Percentiles rank a stretch among this genome's conserved stretches.
Evolutionary conservation across 2,113 vertebrate species (phyloP).

Genomic region (Salvelinus fontinalis): DNA sequence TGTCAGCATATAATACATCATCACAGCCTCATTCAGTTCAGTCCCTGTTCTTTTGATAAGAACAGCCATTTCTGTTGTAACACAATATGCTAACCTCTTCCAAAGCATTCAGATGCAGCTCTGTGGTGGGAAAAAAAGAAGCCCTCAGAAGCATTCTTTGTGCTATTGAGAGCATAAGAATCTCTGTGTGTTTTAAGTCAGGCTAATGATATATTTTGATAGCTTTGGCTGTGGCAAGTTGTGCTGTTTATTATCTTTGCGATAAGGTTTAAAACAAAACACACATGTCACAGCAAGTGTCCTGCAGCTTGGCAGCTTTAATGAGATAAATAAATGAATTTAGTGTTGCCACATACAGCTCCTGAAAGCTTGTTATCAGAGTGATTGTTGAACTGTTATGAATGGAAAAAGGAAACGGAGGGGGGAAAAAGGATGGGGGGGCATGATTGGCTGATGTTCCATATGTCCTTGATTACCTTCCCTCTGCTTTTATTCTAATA

Average conservation of each 20-base stretch:
- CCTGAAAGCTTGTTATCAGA: constrained; percentile 95
- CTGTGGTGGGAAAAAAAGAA: not conserved
- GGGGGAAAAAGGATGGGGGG: constrained; percentile 81
- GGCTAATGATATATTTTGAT: constrained; percentile 67
- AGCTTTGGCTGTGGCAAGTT: constrained; percentile 55
- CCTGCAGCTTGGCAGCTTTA: constrained; percentile 79
- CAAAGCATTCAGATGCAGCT: constrained; percentile 1
- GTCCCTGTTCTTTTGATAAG: not conserved
- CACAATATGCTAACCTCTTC: not conserved
- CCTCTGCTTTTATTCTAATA: constrained; percentile 99
- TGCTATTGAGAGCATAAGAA: constrained; percentile 48
- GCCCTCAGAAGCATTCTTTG: constrained; percentile 24
- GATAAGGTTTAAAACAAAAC: constrained; percentile 76
- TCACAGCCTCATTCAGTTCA: not conserved
- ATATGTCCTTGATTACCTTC: constrained; percentile 99
- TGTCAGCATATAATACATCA: not conserved
- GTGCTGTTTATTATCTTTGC: constrained; percentile 77
- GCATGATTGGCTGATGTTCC: constrained; percentile 98
- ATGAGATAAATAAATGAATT: constrained; percentile 98
- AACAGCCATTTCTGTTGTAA: not conserved
- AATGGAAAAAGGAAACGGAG: constrained; percentile 81
- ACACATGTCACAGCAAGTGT: constrained; percentile 82
- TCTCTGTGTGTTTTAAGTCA: constrained; percentile 49
- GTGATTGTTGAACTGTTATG: constrained; percentile 95
- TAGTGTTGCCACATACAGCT: constrained; percentile 89